phyloP scores from a whole-genome alignment of 1,140 invertebrate genomes.

The Cyrtorhinus lividipennis region DNA sequence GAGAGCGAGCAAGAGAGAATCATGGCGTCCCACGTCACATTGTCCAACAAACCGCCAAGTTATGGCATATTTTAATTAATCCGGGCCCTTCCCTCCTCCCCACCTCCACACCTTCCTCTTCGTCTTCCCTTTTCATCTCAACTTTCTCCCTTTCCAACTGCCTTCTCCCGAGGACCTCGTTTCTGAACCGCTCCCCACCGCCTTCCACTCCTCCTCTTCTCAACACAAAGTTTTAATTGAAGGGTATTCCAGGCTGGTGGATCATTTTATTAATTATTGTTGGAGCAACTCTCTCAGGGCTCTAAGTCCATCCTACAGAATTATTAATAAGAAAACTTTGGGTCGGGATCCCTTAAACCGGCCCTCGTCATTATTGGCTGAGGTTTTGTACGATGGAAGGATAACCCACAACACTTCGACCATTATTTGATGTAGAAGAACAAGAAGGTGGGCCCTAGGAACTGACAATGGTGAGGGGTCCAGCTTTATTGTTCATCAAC shows the following conservation, averaged over 20 bases:
- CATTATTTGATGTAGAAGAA: no score
- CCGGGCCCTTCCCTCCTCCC: constrained; percentile 1
- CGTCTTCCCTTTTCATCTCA: constrained; percentile 11
- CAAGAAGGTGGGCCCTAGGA: no score
- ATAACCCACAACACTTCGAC: no score
- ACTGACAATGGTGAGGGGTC: no score
- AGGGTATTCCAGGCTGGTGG: constrained; percentile 24
- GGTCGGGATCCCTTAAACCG: constrained; percentile 7
- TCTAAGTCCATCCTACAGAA: constrained; percentile 14
- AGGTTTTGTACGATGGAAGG: constrained; percentile 5
- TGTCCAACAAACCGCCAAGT: constrained; percentile 23
- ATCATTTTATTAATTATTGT: constrained; percentile 27
- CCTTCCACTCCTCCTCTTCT: neutral
- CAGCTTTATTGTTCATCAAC: no score
- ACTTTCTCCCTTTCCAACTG: constrained; percentile 11
- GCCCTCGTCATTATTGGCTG: neutral
- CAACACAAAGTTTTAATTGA: constrained; percentile 27
- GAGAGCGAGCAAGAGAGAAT: neutral
- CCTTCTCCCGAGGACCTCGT: neutral
- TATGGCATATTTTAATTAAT: constrained; percentile 27
- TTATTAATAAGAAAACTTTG: constrained; percentile 24
- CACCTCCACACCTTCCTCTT: neutral
- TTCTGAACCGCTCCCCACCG: neutral
- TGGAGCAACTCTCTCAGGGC: constrained; percentile 16
- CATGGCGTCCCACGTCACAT: constrained; percentile 14